Percentiles rank a stretch among this genome's conserved stretches.
phyloP scores from a whole-genome alignment of 2,888 invertebrate genomes.

The Nudaria mundana region DNA sequence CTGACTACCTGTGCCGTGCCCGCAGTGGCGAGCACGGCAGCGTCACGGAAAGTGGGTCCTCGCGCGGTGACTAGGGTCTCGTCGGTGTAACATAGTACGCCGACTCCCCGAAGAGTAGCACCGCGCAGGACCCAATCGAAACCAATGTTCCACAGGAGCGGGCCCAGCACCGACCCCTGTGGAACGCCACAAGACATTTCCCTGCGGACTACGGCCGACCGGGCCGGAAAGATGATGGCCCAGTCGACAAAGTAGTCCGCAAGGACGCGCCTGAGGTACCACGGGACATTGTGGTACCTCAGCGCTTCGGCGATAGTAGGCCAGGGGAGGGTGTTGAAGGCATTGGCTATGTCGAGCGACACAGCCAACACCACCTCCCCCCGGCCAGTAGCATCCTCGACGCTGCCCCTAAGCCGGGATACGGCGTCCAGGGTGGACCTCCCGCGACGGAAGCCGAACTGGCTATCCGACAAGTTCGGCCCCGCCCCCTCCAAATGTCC shows the following conservation, averaged over 20 bases:
- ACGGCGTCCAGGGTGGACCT: not conserved
- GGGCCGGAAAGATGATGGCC: not conserved
- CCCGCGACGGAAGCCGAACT: not conserved
- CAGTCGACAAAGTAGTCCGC: not conserved
- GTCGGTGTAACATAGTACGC: not conserved
- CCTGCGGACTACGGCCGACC: not conserved
- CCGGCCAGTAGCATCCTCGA: not conserved
- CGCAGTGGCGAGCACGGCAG: not conserved
- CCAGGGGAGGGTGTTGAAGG: not conserved
- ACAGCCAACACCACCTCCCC: not conserved
- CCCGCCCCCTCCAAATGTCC: not conserved
- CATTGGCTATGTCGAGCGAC: not conserved
- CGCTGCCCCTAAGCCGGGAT: not conserved
- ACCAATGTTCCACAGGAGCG: not conserved
- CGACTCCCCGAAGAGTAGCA: constrained; percentile 1
- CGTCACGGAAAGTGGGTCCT: not conserved
- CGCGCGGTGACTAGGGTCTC: not conserved
- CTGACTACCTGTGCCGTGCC: not conserved
- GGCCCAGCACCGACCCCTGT: not conserved
- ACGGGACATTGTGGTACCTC: constrained; percentile 1
- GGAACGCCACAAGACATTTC: not conserved
- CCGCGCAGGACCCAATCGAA: not conserved
- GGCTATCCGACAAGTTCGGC: not conserved
- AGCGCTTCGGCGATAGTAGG: not conserved
- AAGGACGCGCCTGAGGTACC: not conserved